Conservation (phyloP, 2,888 invertebrate genomes). For the Crioceris asparagi region DNA sequence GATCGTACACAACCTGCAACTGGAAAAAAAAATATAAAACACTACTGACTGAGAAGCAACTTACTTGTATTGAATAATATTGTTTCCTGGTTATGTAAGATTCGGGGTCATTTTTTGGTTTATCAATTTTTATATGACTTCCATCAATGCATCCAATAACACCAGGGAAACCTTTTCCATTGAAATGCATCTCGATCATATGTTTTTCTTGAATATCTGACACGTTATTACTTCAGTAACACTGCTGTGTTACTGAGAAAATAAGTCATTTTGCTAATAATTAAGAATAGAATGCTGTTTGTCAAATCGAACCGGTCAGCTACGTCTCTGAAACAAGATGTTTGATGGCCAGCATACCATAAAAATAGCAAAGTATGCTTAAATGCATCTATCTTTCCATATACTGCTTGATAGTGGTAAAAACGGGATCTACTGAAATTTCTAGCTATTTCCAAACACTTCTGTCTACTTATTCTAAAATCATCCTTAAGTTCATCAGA, state of each 20-base stretch:
- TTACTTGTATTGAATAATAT: constrained; percentile 11
- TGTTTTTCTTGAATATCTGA: neutral
- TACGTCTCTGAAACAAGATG: neutral
- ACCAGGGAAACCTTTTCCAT: constrained; percentile 7
- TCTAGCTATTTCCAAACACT: too few relatives aligned
- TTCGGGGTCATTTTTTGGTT: constrained; percentile 7
- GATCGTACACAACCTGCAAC: neutral
- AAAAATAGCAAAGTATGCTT: too few relatives aligned
- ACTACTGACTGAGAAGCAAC: neutral
- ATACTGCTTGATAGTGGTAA: too few relatives aligned
- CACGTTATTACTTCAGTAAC: too few relatives aligned
- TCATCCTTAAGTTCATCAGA: too few relatives aligned
- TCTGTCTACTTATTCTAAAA: too few relatives aligned
- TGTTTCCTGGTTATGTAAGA: constrained; percentile 9
- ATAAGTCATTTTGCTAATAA: too few relatives aligned
- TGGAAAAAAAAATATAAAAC: neutral
- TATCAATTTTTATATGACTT: constrained; percentile 12
- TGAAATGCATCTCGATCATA: neutral
- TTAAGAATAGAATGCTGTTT: neutral
- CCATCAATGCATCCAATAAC: constrained; percentile 14
- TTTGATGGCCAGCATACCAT: constrained; percentile 1
- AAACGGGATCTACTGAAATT: too few relatives aligned
- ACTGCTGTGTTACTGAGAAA: too few relatives aligned
- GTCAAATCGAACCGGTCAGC: constrained; percentile 5
- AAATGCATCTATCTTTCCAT: too few relatives aligned